phyloP scores from a whole-genome alignment of 2,797 vertebrate species.

The Loris lydekkerianus region DNA sequence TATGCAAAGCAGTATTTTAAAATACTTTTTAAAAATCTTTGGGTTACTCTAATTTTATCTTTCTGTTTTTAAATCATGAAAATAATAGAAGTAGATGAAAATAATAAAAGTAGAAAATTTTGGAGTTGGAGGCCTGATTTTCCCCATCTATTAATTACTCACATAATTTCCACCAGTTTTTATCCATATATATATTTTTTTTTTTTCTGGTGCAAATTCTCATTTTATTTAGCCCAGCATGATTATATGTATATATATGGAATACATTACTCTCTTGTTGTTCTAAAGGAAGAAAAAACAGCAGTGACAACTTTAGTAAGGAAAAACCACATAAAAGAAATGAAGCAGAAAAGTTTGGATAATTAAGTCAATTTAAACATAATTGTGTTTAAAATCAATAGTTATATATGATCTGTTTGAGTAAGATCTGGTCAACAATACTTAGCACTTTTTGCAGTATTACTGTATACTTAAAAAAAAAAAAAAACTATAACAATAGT shows the following conservation, averaged over 20 bases:
- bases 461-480: background rate
- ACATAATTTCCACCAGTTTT: constrained; percentile 32
- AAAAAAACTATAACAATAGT: background rate
- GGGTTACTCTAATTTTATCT: constrained; percentile 48
- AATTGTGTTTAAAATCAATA: constrained; percentile 42
- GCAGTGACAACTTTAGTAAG: background rate
- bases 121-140: constrained; percentile 40
- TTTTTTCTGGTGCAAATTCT: no score
- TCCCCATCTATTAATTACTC: constrained; percentile 46
- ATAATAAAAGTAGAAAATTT: constrained; percentile 49
- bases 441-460: background rate
- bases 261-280: constrained; percentile 32
- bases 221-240: no score
- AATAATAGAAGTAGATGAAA: constrained; percentile 59
- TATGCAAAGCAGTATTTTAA: constrained; percentile 47
- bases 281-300: constrained; percentile 12
- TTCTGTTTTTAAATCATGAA: constrained; percentile 73
- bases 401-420: background rate
- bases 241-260: background rate
- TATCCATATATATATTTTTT: background rate
- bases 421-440: background rate
- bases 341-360: constrained; percentile 14
- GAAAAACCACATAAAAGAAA: constrained; percentile 16
- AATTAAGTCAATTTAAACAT: constrained; percentile 43
- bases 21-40: constrained; percentile 26